phyloP scores from a whole-genome alignment of 2,797 vertebrate species.

The Catharus ustulatus region DNA sequence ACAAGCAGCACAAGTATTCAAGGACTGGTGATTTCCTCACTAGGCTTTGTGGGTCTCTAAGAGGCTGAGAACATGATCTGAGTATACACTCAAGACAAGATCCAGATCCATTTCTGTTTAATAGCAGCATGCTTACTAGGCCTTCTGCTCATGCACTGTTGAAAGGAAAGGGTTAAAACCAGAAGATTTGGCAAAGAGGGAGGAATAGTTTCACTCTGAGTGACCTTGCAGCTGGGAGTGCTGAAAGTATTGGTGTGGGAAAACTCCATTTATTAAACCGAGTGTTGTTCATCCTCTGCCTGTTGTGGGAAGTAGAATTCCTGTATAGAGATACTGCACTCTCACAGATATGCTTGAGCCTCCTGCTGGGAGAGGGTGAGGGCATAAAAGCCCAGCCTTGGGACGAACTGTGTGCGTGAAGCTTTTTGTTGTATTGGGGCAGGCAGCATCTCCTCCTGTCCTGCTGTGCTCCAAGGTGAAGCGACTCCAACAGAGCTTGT shows the following conservation, averaged over 20 bases:
- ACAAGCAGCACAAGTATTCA: not conserved
- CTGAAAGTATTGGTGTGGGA: not conserved
- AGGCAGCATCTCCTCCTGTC: rapidly evolving
- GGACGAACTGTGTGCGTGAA: not conserved
- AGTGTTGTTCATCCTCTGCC: not conserved
- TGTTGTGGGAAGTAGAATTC: not conserved
- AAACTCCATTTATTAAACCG: not conserved
- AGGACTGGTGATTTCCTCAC: not conserved
- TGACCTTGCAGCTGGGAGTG: not conserved
- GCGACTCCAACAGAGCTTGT: rapidly evolving
- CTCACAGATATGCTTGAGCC: not conserved
- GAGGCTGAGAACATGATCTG: not conserved
- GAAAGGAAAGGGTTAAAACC: not conserved
- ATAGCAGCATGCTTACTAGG: rapidly evolving
- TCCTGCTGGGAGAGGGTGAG: not conserved
- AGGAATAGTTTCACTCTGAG: not conserved
- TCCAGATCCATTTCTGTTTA: rapidly evolving
- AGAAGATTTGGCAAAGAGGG: not conserved
- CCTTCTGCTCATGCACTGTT: not conserved
- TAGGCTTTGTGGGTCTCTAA: not conserved
- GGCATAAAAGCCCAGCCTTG: not conserved
- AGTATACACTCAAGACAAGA: not conserved
- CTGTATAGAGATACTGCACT: not conserved
- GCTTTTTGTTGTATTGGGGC: rapidly evolving
- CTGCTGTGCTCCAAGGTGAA: not conserved